A percentile compares a stretch with the other conserved stretches of the same genome.
phyloP scores from a whole-genome alignment of 2,797 vertebrate genomes.

The Poecilia wingei region DNA sequence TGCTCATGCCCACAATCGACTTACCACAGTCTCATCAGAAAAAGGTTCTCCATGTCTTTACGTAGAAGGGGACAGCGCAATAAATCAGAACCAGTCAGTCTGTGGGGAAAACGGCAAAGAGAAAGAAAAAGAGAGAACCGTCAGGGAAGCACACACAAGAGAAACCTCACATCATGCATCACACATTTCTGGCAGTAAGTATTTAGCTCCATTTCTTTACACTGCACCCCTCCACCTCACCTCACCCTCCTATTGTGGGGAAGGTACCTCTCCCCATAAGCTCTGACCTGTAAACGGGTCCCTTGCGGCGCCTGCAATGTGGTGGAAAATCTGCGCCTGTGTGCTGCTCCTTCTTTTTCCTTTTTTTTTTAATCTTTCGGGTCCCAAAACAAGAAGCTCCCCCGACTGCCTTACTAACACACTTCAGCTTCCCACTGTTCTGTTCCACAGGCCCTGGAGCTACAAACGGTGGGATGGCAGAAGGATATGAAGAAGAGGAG shows the following conservation, averaged over 20 bases:
- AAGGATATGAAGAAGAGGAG: slow-evolving; percentile 23
- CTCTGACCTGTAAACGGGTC: slow-evolving; percentile 63
- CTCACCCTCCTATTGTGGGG: slow-evolving; percentile 11
- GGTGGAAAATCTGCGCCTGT: slow-evolving; percentile 53
- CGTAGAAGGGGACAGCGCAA: slow-evolving; percentile 53
- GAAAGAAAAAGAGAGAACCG: slow-evolving; percentile 44
- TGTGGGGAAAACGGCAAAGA: slow-evolving; percentile 34
- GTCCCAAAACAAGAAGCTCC: slow-evolving; percentile 52
- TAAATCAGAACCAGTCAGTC: slow-evolving; percentile 39
- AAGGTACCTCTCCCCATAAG: slow-evolving; percentile 38
- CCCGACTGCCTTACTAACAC: slow-evolving; percentile 26
- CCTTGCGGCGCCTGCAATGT: slow-evolving; percentile 44
- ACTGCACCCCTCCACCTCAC: neutral
- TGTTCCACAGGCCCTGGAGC: slow-evolving; percentile 5
- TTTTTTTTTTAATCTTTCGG: neutral
- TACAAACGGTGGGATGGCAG: slow-evolving; percentile 11
- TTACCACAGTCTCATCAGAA: slow-evolving; percentile 77
- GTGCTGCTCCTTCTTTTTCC: slow-evolving; percentile 1
- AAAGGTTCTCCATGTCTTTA: slow-evolving; percentile 71
- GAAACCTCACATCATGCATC: slow-evolving; percentile 14
- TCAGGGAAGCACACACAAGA: slow-evolving; percentile 31
- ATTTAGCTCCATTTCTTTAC: slow-evolving; percentile 12
- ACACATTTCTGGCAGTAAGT: slow-evolving; percentile 18
- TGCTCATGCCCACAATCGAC: slow-evolving; percentile 25
- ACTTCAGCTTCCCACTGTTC: slow-evolving; percentile 21